Evolutionary conservation across 2,113 vertebrate species (phyloP), one percentile per base, ranked within the genome.

Genomic region (Platycercus adscitus): DNA sequence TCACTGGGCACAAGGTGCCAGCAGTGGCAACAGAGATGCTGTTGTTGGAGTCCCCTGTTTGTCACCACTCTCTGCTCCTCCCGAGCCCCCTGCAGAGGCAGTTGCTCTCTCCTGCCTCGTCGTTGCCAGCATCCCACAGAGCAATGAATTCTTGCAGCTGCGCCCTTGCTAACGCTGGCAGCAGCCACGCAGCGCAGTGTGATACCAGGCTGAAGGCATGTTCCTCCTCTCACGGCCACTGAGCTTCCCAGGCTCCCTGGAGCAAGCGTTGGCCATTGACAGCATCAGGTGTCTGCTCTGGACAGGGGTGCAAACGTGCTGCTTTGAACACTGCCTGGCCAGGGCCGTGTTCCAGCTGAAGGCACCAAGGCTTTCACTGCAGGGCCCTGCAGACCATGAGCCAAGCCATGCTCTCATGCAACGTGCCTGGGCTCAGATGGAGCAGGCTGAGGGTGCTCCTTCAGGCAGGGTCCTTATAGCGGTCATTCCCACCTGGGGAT

Each of bases 121-220:
- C 52, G 21, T 33, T 92, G 95, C 96, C 92, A 96, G 88, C 88
- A 95, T 79, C 95, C 94, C 86, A 90, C 95, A 88, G 93, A 10
- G 83, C 92, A 78, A 78, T 93, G 95, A 93, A 95, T 95, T 90
- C 86, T 41, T 94, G 92, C 95, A 95, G 92, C 95, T 96, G 88
- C 2, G 61, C 65, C 88, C 82, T 90, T 10, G 17, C 88, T 88
- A 29, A 50, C 19, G 77, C 46, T 93, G 93, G 88, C 93, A 92
- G 84, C 92, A 84, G 90, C 56, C 0, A 7, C 61, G 64, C 92
- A 31, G 50, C 39, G 73, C 72, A 93, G 92, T 76, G 88, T 88
- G 92, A 84, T 91, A 90, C 90, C 44, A 61, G 60, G 83, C 82
- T 94, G 77, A 95, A 94, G 95, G 93, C 95, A 95, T 84, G 86